Evolutionary conservation across 1,140 invertebrate genomes (phyloP).

Genomic region (Brachionus manjavacas): DNA sequence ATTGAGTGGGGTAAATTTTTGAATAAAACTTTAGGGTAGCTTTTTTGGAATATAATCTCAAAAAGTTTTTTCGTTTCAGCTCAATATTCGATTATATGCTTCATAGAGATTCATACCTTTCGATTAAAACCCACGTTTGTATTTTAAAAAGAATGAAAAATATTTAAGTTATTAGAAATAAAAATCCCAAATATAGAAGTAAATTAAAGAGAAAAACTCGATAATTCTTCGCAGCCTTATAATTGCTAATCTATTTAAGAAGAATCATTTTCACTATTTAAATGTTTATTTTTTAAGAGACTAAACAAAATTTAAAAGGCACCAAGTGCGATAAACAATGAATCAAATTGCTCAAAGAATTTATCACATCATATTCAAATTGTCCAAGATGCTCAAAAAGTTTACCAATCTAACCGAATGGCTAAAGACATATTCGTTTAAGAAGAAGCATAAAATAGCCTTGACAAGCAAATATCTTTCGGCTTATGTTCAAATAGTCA

Average conservation of each 20-base stretch:
- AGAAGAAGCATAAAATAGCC: not conserved
- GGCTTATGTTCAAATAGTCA: conserved; percentile 3
- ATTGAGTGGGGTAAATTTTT: conserved; percentile 24
- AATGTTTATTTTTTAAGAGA: not conserved
- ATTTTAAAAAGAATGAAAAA: conserved; percentile 1
- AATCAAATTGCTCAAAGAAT: not conserved
- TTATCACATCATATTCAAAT: not conserved
- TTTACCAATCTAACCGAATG: not conserved
- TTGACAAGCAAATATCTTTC: not conserved
- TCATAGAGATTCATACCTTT: conserved; percentile 31
- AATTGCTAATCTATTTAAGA: not conserved
- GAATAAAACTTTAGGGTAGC: conserved; percentile 20
- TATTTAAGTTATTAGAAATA: not conserved
- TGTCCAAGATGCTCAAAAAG: not conserved
- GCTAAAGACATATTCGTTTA: not conserved
- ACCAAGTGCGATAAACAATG: not conserved
- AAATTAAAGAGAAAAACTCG: not conserved
- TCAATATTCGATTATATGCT: not conserved
- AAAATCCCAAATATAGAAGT: conserved; percentile 29
- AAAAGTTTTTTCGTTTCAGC: not conserved
- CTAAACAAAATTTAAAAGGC: not conserved
- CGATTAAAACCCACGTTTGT: conserved; percentile 12
- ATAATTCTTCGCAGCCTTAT: not conserved
- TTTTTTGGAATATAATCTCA: conserved; percentile 27
- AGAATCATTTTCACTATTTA: not conserved